Evolutionary conservation across 2,113 vertebrate species (phyloP).

Genomic region (Hypomesus transpacificus): DNA sequence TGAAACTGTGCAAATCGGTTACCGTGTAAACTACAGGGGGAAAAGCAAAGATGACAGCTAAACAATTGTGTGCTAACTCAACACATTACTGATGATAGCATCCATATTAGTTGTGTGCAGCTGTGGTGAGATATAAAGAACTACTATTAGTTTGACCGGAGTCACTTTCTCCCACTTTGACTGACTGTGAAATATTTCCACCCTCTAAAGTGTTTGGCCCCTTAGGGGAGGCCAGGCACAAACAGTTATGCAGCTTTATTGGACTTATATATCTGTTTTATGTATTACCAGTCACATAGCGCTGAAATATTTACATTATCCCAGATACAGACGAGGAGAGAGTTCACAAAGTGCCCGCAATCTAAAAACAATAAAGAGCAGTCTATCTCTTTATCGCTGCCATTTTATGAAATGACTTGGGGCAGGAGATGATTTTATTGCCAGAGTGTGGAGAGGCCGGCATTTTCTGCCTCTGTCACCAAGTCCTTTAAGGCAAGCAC

Average conservation of each 20-base stretch:
- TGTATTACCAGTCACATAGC: constrained; percentile 69
- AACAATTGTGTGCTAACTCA: too few relatives aligned
- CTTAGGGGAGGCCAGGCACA: constrained; percentile 62
- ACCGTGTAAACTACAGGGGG: too few relatives aligned
- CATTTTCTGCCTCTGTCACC: constrained; percentile 62
- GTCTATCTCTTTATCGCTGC: constrained; percentile 75
- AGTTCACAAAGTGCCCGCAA: constrained; percentile 72
- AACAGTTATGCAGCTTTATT: constrained; percentile 74
- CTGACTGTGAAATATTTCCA: constrained; percentile 60
- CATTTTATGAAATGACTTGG: constrained; percentile 77
- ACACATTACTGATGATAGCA: too few relatives aligned
- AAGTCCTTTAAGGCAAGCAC: constrained; percentile 61
- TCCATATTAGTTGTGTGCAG: constrained; percentile 21
- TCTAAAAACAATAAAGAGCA: constrained; percentile 80
- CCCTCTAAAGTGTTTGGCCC: constrained; percentile 62
- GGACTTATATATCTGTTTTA: constrained; percentile 78
- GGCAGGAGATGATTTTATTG: constrained; percentile 77
- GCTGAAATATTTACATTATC: constrained; percentile 79
- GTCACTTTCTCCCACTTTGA: constrained; percentile 50
- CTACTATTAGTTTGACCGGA: constrained; percentile 56
- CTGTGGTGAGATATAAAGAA: too few relatives aligned
- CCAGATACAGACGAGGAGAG: constrained; percentile 64
- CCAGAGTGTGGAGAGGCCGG: constrained; percentile 62
- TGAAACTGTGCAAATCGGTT: too few relatives aligned
- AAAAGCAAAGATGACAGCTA: too few relatives aligned